Evolutionary conservation across 2,888 invertebrate genomes (phyloP), one percentile per base, ranked within the genome.

Genomic region (Drosophila glabriapex): DNA sequence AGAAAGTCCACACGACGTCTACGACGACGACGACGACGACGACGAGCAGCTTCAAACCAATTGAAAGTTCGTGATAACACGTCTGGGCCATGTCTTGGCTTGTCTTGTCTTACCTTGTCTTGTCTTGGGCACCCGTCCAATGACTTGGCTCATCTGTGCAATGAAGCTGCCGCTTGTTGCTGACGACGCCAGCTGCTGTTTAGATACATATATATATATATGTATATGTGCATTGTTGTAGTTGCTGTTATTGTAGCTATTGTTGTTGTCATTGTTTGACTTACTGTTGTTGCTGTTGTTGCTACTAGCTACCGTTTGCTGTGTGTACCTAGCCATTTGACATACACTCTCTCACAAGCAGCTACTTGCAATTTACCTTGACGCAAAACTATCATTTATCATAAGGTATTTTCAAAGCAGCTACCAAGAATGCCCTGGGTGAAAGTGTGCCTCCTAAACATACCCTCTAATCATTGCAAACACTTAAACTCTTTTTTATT

Each of bases 121-220:
- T 60, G 49, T 53, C 62, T 66, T 43, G 55, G 68, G 70, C 72
- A 70, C 70, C 81, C 68, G 58, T 59, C 58, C 62, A 68, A 70
- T 70, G 66, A 73, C 88, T 88, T 54, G 85, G 75, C 83, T 83
- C 80, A 70, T 79, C 70, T 82, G 73, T 37, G 58, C 7, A 65
- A 52, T 52, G 74, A 59, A 50, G 55, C 66, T 66, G 72, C 69
- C 37, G 50, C 29, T 64, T 68, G 35, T 55, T 37, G 19, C 28
- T 19, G 31, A 33, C 25, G 71, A 71, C 71, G 68, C 71, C 72
- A 71, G 76, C 80, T 64, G 65, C 52, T 64, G 60, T 64, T 60
- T 39, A 28, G 52, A 61, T 67, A 71, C 7, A 16, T 41, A n/a
- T 7, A 7, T 22, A 22, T 43, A 14, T 41, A 22, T 22, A 33